phyloP scores from a whole-genome alignment of 2,797 vertebrate species.

The Uromys caudimaculatus region DNA sequence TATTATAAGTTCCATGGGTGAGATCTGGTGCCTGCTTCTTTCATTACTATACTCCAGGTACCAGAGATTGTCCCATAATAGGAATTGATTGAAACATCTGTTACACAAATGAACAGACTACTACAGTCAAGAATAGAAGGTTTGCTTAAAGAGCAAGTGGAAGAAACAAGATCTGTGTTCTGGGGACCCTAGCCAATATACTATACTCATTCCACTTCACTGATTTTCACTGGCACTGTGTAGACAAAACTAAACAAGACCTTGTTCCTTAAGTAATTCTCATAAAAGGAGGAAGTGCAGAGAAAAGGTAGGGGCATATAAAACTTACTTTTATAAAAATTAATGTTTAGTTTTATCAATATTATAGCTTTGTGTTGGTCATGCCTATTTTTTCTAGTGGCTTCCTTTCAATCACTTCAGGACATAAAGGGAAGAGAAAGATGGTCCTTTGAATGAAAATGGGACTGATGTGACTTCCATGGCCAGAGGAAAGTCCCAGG shows the following conservation, averaged over 20 bases:
- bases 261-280: background rate
- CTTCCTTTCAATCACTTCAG: background rate
- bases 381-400: background rate
- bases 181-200: background rate
- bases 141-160: background rate
- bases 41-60: background rate
- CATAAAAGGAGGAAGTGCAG: background rate
- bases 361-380: background rate
- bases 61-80: background rate
- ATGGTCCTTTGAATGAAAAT: background rate
- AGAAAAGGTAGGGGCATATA: background rate
- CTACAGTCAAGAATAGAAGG: background rate
- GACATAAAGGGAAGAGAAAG: background rate
- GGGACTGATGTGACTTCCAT: background rate
- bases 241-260: background rate
- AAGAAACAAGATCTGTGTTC: background rate
- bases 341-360: background rate
- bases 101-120: slow-evolving; percentile 2
- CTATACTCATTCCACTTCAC: background rate
- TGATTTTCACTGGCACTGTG: background rate
- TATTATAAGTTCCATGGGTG: background rate
- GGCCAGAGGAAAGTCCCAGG: background rate
- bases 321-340: slow-evolving; percentile 11
- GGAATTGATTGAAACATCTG: background rate
- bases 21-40: background rate